phyloP scores from a whole-genome alignment of 2,888 invertebrate genomes.

The Lapara coniferarum region DNA sequence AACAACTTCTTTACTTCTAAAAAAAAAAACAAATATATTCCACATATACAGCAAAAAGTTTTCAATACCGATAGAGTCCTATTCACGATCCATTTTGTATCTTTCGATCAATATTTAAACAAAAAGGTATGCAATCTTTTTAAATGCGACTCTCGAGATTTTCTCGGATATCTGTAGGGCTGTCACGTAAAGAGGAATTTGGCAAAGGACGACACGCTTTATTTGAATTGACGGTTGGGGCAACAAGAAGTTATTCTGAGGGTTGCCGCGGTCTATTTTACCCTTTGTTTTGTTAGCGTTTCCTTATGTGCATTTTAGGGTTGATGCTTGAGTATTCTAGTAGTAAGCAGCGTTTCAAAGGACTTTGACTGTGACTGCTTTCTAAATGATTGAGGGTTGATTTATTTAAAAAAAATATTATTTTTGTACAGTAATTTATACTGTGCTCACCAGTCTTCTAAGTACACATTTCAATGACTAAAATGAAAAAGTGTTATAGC shows the following conservation, averaged over 20 bases:
- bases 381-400: no score
- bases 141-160: background rate
- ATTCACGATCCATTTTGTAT: background rate
- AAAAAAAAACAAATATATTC: background rate
- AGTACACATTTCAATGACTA: no score
- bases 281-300: background rate
- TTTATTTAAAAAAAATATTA: no score
- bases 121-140: constrained; percentile 18
- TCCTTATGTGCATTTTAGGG: background rate
- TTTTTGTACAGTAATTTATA: no score
- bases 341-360: background rate
- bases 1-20: background rate
- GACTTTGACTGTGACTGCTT: no score
- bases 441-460: no score
- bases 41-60: background rate
- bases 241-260: constrained; percentile 1
- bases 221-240: background rate
- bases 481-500: no score
- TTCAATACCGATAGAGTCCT: background rate
- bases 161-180: background rate
- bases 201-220: background rate
- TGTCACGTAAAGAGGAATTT: constrained; percentile 5
- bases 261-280: constrained; percentile 13
- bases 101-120: constrained; percentile 12
- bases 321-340: background rate